Conservation (phyloP, 2,888 invertebrate species). For the Teinopalpus imperialis region DNA sequence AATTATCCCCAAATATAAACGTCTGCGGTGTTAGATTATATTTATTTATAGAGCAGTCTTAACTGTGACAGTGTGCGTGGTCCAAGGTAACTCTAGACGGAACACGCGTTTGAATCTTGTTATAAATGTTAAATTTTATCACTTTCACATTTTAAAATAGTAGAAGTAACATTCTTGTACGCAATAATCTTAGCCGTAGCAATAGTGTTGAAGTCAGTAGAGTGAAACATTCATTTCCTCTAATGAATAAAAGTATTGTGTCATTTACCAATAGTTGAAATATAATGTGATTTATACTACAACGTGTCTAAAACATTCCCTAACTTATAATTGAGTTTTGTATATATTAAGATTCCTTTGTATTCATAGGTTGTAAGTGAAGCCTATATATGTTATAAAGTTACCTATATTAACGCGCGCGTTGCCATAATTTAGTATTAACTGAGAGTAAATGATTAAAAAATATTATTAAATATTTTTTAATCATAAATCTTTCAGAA, state of each 20-base stretch:
- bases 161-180: conserved; percentile 32
- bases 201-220: conserved; percentile 38
- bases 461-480: too few relatives aligned
- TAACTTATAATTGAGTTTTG: conserved; percentile 50
- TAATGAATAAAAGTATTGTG: conserved; percentile 10
- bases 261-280: conserved; percentile 18
- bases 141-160: conserved; percentile 52
- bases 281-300: conserved; percentile 30
- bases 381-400: conserved; percentile 54
- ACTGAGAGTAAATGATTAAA: conserved; percentile 24
- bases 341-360: conserved; percentile 60
- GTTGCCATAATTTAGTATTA: conserved; percentile 74
- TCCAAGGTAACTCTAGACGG: conserved; percentile 39
- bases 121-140: conserved; percentile 72
- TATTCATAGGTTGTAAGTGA: conserved; percentile 49
- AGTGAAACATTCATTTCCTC: conserved; percentile 13
- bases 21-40: conserved; percentile 11
- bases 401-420: conserved; percentile 68
- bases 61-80: conserved; percentile 35
- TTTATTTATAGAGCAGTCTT: conserved; percentile 26
- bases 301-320: conserved; percentile 58
- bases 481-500: conserved; percentile 18
- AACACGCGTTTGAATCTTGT: conserved; percentile 54
- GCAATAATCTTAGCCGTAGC: conserved; percentile 39
- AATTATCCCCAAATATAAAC: conserved; percentile 15